phyloP scores from a whole-genome alignment of 2,888 invertebrate genomes.

The Drosophila helvetica region DNA sequence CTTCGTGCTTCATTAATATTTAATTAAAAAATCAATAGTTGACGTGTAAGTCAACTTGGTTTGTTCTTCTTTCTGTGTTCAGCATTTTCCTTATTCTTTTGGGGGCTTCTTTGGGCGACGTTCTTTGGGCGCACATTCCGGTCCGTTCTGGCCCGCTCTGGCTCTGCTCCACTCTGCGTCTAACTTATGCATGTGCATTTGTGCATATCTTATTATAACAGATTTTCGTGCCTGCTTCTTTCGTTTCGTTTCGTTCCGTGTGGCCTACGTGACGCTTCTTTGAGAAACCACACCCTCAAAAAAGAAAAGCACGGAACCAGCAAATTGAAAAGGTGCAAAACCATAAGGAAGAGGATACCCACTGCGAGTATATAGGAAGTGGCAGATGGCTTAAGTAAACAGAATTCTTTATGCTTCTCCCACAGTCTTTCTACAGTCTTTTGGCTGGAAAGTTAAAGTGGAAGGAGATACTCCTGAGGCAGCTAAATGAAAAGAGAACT shows the following conservation, averaged over 20 bases:
- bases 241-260: conserved; percentile 30
- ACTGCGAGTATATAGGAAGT: conserved; percentile 6
- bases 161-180: background rate
- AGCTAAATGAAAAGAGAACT: background rate
- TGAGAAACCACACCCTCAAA: conserved; percentile 39
- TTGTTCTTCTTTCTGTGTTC: conserved; percentile 43
- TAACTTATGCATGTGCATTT: conserved; percentile 73
- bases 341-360: background rate
- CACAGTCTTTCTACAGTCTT: background rate
- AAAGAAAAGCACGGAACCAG: conserved; percentile 40
- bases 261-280: conserved; percentile 66
- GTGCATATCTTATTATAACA: conserved; percentile 76
- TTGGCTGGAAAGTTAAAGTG: too few relatives aligned
- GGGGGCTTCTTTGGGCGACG: conserved; percentile 16
- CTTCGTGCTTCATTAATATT: conserved; percentile 80
- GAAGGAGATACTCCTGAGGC: background rate
- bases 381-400: background rate
- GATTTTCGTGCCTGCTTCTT: conserved; percentile 51
- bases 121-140: too few relatives aligned
- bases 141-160: conserved; percentile 4
- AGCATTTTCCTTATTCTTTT: conserved; percentile 26
- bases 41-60: conserved; percentile 72
- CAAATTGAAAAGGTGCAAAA: conserved; percentile 25
- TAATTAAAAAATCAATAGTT: conserved; percentile 82
- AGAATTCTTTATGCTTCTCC: background rate